Conservation (phyloP, 2,888 invertebrate genomes). For the Aleiodes testaceus region DNA sequence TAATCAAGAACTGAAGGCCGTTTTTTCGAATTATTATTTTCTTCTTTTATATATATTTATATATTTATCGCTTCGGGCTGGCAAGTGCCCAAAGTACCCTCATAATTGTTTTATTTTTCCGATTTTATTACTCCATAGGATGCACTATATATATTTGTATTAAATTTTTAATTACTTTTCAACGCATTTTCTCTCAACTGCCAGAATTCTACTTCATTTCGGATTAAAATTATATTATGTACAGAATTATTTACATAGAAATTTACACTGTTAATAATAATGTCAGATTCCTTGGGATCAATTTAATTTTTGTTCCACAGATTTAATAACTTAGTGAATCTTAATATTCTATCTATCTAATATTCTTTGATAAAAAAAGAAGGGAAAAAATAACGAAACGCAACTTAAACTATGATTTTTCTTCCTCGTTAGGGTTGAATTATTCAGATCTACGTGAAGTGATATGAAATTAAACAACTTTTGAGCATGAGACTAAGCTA, state of each 20-base stretch:
- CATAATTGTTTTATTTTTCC: slow-evolving; percentile 12
- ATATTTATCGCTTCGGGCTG: neutral
- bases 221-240: slow-evolving; percentile 47
- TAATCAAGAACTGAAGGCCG: slow-evolving; percentile 13
- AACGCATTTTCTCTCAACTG: slow-evolving; percentile 46
- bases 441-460: slow-evolving; percentile 45
- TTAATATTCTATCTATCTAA: slow-evolving; percentile 60
- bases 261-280: slow-evolving; percentile 51
- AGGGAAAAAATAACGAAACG: slow-evolving; percentile 44
- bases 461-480: slow-evolving; percentile 30
- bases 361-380: slow-evolving; percentile 67
- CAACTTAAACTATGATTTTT: slow-evolving; percentile 53
- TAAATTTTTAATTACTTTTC: slow-evolving; percentile 52
- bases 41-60: slow-evolving; percentile 3
- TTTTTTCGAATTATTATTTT: slow-evolving; percentile 32
- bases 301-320: slow-evolving; percentile 47
- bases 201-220: slow-evolving; percentile 30
- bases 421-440: slow-evolving; percentile 7
- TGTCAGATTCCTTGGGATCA: slow-evolving; percentile 47
- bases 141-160: slow-evolving; percentile 39
- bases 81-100: slow-evolving; percentile 12
- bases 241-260: slow-evolving; percentile 53
- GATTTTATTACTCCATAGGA: neutral
- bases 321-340: slow-evolving; percentile 66
- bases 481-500: slow-evolving; percentile 35